These are phyloP conservation scores for Drosophila pruinosa DNA, from an alignment of 1,140 invertebrate genomes.

Conservation along the genomic window DNA sequence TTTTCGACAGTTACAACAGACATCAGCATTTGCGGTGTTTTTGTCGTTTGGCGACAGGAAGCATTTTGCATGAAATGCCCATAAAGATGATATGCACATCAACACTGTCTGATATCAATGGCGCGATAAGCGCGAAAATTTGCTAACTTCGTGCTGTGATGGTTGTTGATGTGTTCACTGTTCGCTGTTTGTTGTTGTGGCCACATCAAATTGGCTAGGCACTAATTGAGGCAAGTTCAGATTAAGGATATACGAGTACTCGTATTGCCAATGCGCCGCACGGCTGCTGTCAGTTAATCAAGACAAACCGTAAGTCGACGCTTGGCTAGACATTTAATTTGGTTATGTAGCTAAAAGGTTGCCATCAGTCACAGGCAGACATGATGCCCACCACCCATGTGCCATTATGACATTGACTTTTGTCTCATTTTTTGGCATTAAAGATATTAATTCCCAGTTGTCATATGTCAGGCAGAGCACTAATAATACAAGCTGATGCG, in stretches of 20 bases:
- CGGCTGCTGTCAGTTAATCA: constrained; percentile 46
- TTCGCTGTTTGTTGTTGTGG: neutral
- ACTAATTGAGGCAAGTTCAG: constrained; percentile 38
- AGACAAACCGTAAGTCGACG: constrained; percentile 36
- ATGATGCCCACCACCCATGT: neutral
- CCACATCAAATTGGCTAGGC: neutral
- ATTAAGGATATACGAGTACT: constrained; percentile 3
- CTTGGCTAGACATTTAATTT: constrained; percentile 71
- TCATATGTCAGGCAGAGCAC: constrained; percentile 69
- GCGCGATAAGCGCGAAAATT: constrained; percentile 62
- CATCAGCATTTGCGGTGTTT: constrained; percentile 10
- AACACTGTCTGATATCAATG: constrained; percentile 63
- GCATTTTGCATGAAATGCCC: constrained; percentile 79
- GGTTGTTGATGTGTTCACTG: neutral
- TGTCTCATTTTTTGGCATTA: constrained; percentile 18
- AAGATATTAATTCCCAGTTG: constrained; percentile 72
- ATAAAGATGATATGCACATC: constrained; percentile 80
- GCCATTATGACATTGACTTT: constrained; percentile 60
- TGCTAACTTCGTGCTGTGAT: constrained; percentile 38
- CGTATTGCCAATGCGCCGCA: neutral
- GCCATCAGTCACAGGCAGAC: constrained; percentile 62
- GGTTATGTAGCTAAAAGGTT: constrained; percentile 69
- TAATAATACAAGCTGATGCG: constrained; percentile 73
- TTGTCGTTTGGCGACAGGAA: constrained; percentile 48
- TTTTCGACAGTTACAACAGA: neutral